phyloP scores from a whole-genome alignment of 2,888 invertebrate species.

The Synanthedon vespiformis region DNA sequence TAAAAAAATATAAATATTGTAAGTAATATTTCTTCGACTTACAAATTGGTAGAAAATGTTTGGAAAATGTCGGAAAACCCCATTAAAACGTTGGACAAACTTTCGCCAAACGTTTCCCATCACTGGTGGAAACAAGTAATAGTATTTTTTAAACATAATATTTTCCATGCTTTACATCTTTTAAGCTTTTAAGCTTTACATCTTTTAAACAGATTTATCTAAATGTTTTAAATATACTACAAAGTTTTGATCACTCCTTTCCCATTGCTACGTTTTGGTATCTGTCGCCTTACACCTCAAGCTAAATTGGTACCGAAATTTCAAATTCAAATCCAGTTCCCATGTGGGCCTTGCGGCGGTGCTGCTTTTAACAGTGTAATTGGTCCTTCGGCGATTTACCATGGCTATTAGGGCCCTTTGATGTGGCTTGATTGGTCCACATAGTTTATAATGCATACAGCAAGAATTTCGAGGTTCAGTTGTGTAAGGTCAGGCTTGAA shows the following conservation, averaged over 20 bases:
- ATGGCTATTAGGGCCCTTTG: conserved; percentile 45
- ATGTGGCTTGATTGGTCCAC: conserved; percentile 51
- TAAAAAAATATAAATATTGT: too few species aligned
- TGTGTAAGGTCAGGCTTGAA: not conserved
- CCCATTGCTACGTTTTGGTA: conserved; percentile 36
- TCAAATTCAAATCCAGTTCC: conserved; percentile 64
- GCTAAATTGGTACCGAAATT: conserved; percentile 66
- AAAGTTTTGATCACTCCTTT: conserved; percentile 43
- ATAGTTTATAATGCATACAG: conserved; percentile 19
- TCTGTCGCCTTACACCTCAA: conserved; percentile 63
- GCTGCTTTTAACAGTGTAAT: conserved; percentile 56
- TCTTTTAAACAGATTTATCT: too few species aligned
- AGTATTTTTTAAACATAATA: too few species aligned
- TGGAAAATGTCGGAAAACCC: too few species aligned
- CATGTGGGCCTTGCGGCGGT: conserved; percentile 49
- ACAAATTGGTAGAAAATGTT: too few species aligned
- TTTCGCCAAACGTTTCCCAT: too few species aligned
- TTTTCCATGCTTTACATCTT: too few species aligned
- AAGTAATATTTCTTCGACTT: too few species aligned
- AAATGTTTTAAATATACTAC: conserved; percentile 19
- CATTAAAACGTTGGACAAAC: too few species aligned
- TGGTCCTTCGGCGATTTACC: conserved; percentile 50
- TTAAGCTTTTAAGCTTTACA: too few species aligned
- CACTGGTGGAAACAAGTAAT: too few species aligned
- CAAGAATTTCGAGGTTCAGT: not conserved